Evolutionary conservation across 2,888 invertebrate species (phyloP).

Genomic region (Listrodromus nycthemerus): DNA sequence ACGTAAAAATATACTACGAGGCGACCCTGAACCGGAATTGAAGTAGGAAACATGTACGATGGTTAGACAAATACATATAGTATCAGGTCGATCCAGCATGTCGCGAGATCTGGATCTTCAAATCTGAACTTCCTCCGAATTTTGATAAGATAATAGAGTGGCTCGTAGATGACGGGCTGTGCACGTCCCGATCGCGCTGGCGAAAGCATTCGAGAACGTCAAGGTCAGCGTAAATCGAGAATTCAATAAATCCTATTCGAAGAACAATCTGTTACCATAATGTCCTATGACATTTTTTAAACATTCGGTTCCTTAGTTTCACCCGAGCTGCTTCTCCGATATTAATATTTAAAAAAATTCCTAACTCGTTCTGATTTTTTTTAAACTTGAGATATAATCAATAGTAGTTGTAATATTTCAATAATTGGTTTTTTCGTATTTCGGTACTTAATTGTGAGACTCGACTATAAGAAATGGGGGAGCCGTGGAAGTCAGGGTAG

Average conservation of each 20-base stretch:
- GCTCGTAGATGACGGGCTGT: background rate
- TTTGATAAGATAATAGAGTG: conserved; percentile 9
- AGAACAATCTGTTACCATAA: conserved; percentile 17
- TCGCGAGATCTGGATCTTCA: background rate
- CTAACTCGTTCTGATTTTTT: background rate
- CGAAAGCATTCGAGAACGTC: conserved; percentile 19
- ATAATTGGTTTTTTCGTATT: conserved; percentile 18
- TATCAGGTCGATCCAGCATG: background rate
- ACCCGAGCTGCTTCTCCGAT: background rate
- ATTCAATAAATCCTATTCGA: conserved; percentile 41
- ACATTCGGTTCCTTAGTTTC: conserved; percentile 18
- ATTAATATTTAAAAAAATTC: background rate
- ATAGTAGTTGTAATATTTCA: background rate
- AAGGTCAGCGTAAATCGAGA: conserved; percentile 15
- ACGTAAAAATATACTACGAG: background rate
- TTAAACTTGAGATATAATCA: background rate
- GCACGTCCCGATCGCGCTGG: background rate
- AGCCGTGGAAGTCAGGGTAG: no score
- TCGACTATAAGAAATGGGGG: background rate
- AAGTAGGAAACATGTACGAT: background rate
- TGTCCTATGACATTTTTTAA: conserved; percentile 24
- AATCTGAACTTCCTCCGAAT: background rate
- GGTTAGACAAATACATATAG: background rate
- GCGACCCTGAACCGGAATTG: background rate
- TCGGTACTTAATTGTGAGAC: conserved; percentile 17